Evolutionary conservation across 2,113 vertebrate genomes (phyloP).

Genomic region (Parus major): DNA sequence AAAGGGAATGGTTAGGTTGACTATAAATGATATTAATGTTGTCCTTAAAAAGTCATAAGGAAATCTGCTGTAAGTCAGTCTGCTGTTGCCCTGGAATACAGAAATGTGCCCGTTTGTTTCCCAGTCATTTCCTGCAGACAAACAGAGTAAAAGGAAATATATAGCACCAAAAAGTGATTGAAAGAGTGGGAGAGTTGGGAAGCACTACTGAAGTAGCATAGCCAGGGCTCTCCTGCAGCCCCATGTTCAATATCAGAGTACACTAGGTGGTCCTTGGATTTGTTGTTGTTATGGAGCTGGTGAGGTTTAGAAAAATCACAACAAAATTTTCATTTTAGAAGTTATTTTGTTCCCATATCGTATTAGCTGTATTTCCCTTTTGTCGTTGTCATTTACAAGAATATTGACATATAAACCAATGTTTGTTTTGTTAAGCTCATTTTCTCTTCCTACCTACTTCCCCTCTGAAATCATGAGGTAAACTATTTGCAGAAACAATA

Average conservation of each 20-base stretch:
- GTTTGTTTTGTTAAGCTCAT: slow-evolving; percentile 43
- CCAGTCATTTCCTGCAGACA: neutral
- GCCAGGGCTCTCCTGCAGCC: neutral
- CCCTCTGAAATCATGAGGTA: slow-evolving; percentile 38
- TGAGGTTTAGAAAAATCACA: neutral
- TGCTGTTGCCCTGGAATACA: neutral
- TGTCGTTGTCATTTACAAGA: slow-evolving; percentile 12
- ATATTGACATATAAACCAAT: slow-evolving; percentile 29
- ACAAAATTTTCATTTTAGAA: neutral
- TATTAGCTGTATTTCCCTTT: slow-evolving; percentile 27
- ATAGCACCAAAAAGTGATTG: neutral
- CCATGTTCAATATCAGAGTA: accelerated
- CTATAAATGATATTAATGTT: slow-evolving; percentile 22
- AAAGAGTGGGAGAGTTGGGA: neutral
- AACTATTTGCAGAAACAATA: slow-evolving; percentile 55
- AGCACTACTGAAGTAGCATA: accelerated
- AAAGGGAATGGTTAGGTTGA: neutral
- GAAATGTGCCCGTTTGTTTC: neutral
- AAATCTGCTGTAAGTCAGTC: slow-evolving; percentile 1
- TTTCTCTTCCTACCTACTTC: slow-evolving; percentile 25
- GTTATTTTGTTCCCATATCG: neutral
- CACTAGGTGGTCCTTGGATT: neutral
- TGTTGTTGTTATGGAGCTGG: neutral
- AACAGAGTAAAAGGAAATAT: neutral
- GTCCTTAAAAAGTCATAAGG: slow-evolving; percentile 34